A percentile compares a stretch with the other conserved stretches of the same genome.
Evolutionary conservation across 2,888 invertebrate genomes (phyloP).

Genomic region (Malthinus flaveolus): DNA sequence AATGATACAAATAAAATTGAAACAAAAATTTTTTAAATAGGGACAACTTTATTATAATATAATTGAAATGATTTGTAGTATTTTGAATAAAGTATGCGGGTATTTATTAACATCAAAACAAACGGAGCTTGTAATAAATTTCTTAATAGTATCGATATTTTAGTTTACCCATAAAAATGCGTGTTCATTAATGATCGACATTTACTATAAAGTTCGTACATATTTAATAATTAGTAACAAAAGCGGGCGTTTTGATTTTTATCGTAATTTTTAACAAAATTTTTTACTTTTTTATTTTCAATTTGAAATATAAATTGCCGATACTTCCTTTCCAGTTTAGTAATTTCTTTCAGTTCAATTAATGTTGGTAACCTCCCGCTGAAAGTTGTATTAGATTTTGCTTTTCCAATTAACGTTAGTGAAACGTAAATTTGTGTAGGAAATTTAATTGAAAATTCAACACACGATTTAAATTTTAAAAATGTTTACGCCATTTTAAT

Average conservation of each 20-base stretch:
- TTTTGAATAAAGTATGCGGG: conserved; percentile 24
- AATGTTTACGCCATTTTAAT: too few species aligned
- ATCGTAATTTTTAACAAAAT: too few species aligned
- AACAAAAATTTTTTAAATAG: conserved; percentile 12
- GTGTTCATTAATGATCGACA: conserved; percentile 14
- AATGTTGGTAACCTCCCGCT: conserved; percentile 38
- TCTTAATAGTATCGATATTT: conserved; percentile 23
- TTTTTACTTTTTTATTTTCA: not conserved
- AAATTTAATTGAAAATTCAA: conserved; percentile 4
- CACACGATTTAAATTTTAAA: not conserved
- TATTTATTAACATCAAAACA: conserved; percentile 15
- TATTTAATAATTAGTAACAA: too few species aligned
- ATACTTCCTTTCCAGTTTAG: not conserved
- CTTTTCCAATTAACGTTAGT: conserved; percentile 43
- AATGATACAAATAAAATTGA: conserved; percentile 8
- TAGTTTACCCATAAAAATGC: conserved; percentile 5
- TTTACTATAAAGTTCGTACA: not conserved
- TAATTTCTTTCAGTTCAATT: conserved; percentile 27
- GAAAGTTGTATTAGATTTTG: conserved; percentile 43
- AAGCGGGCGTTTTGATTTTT: too few species aligned
- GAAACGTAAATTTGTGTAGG: conserved; percentile 17
- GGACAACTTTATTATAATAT: conserved; percentile 24
- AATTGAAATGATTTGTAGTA: conserved; percentile 27
- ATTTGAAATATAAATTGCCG: not conserved
- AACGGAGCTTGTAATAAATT: conserved; percentile 16